These are phyloP conservation scores for Elegia similella DNA, from an alignment of 2,888 invertebrate genomes.

Conservation along the genomic window DNA sequence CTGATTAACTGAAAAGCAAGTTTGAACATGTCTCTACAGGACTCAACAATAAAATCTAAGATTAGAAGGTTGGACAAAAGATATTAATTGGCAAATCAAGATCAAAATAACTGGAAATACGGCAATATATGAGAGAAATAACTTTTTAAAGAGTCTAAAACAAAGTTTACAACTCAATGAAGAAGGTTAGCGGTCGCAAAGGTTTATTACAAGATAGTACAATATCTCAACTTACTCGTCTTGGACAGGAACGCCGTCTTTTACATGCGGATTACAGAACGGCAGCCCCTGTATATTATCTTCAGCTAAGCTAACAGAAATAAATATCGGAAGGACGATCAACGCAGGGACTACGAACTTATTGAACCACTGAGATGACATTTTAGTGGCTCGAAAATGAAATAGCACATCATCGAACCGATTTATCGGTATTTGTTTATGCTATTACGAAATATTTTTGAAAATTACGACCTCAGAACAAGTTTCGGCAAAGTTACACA, in stretches of 20 bases:
- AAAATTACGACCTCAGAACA: slow-evolving; percentile 35
- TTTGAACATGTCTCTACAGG: slow-evolving; percentile 13
- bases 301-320: slow-evolving; percentile 61
- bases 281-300: slow-evolving; percentile 69
- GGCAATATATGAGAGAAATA: background rate
- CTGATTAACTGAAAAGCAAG: background rate
- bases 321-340: slow-evolving; percentile 58
- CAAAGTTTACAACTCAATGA: background rate
- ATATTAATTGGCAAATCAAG: too few species aligned
- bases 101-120: too few species aligned
- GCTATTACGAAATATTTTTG: slow-evolving; percentile 54
- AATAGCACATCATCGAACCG: slow-evolving; percentile 64
- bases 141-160: background rate
- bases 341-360: slow-evolving; percentile 62
- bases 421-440: slow-evolving; percentile 42
- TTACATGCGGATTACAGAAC: slow-evolving; percentile 68
- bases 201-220: background rate
- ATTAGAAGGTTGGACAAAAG: too few species aligned
- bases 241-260: slow-evolving; percentile 45
- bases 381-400: slow-evolving; percentile 65
- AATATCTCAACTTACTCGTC: slow-evolving; percentile 60
- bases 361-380: slow-evolving; percentile 72
- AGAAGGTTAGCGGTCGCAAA: background rate
- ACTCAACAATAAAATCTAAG: background rate
- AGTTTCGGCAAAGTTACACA: slow-evolving; percentile 26